These are phyloP conservation scores for Ptychochromis oligacanthus DNA, from an alignment of 2,113 vertebrate species.

Conservation along the genomic window DNA sequence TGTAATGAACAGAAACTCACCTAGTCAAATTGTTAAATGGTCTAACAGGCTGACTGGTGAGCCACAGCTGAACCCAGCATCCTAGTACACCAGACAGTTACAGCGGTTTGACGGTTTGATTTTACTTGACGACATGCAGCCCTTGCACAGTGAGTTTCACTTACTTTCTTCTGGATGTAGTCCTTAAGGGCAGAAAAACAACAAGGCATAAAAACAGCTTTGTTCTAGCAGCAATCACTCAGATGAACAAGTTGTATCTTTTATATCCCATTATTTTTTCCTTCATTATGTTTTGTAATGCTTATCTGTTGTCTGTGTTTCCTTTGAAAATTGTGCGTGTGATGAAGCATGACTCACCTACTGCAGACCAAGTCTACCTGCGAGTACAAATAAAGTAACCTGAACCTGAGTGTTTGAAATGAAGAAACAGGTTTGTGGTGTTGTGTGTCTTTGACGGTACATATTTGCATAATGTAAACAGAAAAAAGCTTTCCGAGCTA, in stretches of 20 bases:
- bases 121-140: no score
- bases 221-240: rapidly evolving
- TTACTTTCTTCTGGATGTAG: no score
- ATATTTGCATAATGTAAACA: background rate
- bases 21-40: no score
- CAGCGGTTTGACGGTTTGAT: no score
- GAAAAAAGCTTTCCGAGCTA: rapidly evolving
- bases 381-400: background rate
- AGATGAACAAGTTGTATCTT: no score
- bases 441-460: background rate
- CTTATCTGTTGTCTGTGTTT: background rate
- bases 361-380: background rate
- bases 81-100: no score
- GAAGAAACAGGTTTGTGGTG: background rate
- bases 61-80: no score
- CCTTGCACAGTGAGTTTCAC: no score
- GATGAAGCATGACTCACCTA: background rate
- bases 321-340: background rate
- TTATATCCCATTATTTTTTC: background rate
- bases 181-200: no score
- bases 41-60: no score
- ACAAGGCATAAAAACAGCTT: no score
- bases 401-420: background rate
- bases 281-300: background rate
- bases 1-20: no score